Evolutionary conservation across 1,140 invertebrate genomes (phyloP).

Genomic region (Pseudachorutes palmiensis): DNA sequence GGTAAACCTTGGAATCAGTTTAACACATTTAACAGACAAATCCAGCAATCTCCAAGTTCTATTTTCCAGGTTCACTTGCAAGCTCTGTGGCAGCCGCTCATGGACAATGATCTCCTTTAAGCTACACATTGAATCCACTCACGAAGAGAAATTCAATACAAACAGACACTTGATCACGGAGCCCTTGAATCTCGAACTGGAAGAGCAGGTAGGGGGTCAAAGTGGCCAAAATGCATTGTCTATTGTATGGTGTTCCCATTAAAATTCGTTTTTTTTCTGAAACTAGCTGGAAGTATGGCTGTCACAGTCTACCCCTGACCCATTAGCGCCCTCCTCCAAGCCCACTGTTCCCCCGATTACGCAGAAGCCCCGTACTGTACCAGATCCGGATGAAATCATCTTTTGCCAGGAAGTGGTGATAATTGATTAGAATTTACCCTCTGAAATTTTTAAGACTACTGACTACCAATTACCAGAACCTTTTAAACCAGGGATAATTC

Average conservation of each 20-base stretch:
- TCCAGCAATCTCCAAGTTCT: too few species aligned
- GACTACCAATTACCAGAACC: too few species aligned
- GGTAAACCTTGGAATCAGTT: background rate
- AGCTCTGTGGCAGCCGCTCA: background rate
- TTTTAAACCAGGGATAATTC: too few species aligned
- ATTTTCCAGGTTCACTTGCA: background rate
- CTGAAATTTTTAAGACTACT: too few species aligned
- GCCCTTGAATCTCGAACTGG: background rate
- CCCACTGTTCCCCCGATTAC: too few species aligned
- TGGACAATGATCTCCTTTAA: background rate
- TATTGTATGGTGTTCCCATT: background rate
- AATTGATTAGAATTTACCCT: too few species aligned
- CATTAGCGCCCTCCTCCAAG: background rate
- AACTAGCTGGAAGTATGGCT: background rate
- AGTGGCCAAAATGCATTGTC: background rate
- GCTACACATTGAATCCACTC: background rate
- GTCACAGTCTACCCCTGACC: background rate
- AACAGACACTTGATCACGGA: background rate
- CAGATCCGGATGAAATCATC: too few species aligned
- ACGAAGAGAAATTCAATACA: background rate
- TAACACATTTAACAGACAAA: background rate
- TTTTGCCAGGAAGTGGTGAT: too few species aligned
- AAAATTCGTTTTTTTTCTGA: background rate
- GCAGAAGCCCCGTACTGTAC: too few species aligned
- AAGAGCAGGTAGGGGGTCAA: background rate